These are phyloP conservation scores for Sthenelais limicola DNA, from an alignment of 2,888 invertebrate species.

Conservation along the genomic window DNA sequence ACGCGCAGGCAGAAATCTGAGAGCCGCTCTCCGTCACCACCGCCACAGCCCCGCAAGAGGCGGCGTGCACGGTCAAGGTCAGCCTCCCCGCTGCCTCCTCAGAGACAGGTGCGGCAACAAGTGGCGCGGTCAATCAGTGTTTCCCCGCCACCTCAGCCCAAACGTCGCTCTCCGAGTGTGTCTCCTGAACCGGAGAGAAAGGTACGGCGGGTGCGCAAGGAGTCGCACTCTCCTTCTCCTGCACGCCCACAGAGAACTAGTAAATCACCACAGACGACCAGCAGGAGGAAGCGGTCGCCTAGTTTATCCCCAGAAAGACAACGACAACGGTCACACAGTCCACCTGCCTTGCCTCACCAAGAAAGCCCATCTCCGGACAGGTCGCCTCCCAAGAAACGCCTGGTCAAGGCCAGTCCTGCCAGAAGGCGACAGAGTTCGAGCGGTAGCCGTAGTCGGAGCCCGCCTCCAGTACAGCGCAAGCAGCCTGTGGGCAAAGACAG, in stretches of 20 bases:
- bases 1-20: background rate
- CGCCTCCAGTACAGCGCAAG: constrained; percentile 12
- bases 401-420: constrained; percentile 22
- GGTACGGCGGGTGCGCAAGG: background rate
- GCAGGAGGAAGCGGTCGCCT: background rate
- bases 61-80: background rate
- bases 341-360: too few species aligned
- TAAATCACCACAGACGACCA: background rate
- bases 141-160: constrained; percentile 20
- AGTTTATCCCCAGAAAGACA: background rate
- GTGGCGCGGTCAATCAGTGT: background rate
- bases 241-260: background rate
- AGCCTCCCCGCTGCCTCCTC: background rate
- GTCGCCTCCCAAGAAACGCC: background rate
- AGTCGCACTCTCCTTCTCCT: background rate
- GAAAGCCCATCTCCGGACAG: background rate
- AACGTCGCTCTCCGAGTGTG: too few species aligned
- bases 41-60: too few species aligned
- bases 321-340: background rate
- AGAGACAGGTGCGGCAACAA: background rate
- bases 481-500: background rate
- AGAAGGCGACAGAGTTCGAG: constrained; percentile 10
- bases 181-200: background rate
- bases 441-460: constrained; percentile 14
- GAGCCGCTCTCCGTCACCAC: constrained; percentile 20